Conservation (phyloP, 2,888 invertebrate genomes). For the Stramonita haemastoma region DNA sequence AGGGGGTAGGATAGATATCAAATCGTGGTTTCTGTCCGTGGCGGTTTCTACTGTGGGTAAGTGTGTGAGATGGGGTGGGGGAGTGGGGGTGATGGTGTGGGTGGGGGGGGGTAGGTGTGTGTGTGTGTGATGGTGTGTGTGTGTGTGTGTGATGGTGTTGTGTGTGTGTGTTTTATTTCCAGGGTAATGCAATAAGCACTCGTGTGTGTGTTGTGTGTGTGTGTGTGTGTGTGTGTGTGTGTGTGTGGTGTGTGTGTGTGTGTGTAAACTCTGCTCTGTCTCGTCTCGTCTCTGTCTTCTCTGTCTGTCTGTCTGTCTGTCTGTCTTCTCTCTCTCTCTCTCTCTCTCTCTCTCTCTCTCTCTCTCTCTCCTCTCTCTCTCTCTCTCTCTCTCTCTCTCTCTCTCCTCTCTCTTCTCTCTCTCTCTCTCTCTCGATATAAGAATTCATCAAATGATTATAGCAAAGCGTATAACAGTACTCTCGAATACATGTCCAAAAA, state of each 20-base stretch:
- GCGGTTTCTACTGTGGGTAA: background rate
- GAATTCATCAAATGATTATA: no score
- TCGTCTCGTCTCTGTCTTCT: background rate
- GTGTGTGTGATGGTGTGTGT: background rate
- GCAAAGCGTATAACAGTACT: background rate
- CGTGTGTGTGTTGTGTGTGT: no score
- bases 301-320: background rate
- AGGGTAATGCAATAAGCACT: no score
- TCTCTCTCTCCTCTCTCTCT: background rate
- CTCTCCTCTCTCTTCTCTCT: background rate
- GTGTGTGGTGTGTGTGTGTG: no score
- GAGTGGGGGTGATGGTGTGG: background rate
- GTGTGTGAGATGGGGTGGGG: background rate
- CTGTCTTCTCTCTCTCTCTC: no score
- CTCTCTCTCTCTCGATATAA: background rate
- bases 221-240: no score
- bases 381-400: background rate
- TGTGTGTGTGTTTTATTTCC: no score
- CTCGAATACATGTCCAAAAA: background rate
- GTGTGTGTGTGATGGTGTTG: background rate
- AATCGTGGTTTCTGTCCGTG: slow-evolving; percentile 34
- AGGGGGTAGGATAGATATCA: slow-evolving; percentile 32
- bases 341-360: background rate
- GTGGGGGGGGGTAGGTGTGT: background rate
- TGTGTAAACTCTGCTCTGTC: no score